Evolutionary conservation across 2,888 invertebrate species (phyloP), one percentile per base, ranked within the genome.

Genomic region (Meteorus colon): DNA sequence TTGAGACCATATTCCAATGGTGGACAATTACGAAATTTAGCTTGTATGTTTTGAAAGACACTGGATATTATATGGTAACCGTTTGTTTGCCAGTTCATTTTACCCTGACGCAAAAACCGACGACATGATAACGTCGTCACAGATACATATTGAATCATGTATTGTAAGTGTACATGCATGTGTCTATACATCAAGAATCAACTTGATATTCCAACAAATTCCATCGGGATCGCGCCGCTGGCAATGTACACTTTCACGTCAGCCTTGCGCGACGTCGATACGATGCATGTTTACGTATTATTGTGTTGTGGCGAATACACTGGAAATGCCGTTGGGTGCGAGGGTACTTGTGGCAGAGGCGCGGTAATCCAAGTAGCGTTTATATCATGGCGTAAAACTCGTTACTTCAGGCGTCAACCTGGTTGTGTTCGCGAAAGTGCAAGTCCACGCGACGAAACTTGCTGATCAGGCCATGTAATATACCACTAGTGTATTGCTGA

Each of bases 181-280:
- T 48, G 16, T 55, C 10, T 51, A 69, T 37, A 63, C 29, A 63
- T 63, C 48, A n/a, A 48, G 48, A 72, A 63, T 63, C 74, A 80
- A 34, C 29, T 79, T 81, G 73, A 75, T 77, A 81, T 82, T 83
- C 83, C 82, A 80, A 66, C 74, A 73, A 76, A 73, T 78, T 79
- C 72, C 79, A 79, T 55, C 67, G 73, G 72, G 74, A 70, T 41
- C 70, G 41, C 16, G 70, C 41, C 60, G 48, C 5, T 16, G 37
- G 70, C 37, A 19, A 45, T 29, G 60, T 19, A 67, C 78, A 80
- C 81, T 84, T 83, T 84, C 84, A 82, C 84, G 78, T 82, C 77
- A 76, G 75, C 74, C 51, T 74, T 29, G 55, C 72, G 48, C 72
- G 48, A 73, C 73, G 74, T 71, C 73, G 78, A 55, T 55, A 19